Evolutionary conservation across 1,140 invertebrate species (phyloP), one percentile per base, ranked within the genome.

Genomic region (Panulirus ornatus): DNA sequence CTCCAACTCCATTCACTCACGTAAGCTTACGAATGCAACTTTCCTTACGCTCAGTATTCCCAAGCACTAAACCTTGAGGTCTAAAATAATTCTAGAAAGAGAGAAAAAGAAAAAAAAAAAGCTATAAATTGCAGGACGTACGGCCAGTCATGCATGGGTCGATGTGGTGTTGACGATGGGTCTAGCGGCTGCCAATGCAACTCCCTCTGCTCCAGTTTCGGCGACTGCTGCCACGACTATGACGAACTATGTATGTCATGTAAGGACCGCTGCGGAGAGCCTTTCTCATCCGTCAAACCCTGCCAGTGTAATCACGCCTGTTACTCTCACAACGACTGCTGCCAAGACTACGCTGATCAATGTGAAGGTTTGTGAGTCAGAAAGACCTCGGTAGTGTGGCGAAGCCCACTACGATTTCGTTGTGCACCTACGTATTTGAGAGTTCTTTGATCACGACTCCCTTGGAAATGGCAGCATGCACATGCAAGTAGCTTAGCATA

Each of bases 241-340:
- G 16, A 14, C 22, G 81, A 19, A 1, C 40, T 88, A 22, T 91
- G 91, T 36, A 19, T 78, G 66, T 84, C 86, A 9, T 91, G 91
- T 42, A n/a, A 84, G 51, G 71, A 79, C 58, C 58, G 91, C 9
- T 91, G 91, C n/a, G 81, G 81, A n/a, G 86, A 84, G 27, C 51
- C 11, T 14, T 88, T 79, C 47, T 47, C 79, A 3, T 16, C 76
- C 30, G 76, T 79, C 40, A 91, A 89, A 16, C 84, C 82, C 6
- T 91, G 91, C 44, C 86, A 89, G 73, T 91, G 91, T 40, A 91
- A 89, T 51, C 38, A 82, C n/a, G 71, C 84, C 2, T 91, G 91
- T 73, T 2, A 14, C 9, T 19, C 16, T 16, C 40, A 84, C 34
- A 71, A 38, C 2, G 89, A 91, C 71, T 91, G 91, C 38, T 91